These are phyloP conservation scores for Thysanoteuthis rhombus DNA, from an alignment of 2,888 invertebrate genomes.

Conservation along the genomic window DNA sequence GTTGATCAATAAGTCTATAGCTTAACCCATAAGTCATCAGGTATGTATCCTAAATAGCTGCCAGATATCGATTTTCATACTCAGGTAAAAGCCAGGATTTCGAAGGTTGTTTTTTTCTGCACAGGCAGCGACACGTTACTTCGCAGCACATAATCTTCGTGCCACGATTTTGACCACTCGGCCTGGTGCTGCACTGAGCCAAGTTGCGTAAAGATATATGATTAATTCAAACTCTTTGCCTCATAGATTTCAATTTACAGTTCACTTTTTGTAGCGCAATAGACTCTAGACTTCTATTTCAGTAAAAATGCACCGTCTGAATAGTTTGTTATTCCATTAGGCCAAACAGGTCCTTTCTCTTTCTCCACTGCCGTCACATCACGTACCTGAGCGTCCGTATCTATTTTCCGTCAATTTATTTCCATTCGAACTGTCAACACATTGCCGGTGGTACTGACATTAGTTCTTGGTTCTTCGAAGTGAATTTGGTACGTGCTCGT, in stretches of 20 bases:
- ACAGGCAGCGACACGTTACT: too few relatives aligned
- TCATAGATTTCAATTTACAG: not conserved
- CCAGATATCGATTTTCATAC: too few relatives aligned
- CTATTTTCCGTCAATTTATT: not conserved
- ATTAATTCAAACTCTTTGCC: not conserved
- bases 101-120: too few relatives aligned
- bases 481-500: not conserved
- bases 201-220: not conserved
- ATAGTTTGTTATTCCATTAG: not conserved
- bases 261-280: not conserved
- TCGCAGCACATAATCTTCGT: too few relatives aligned
- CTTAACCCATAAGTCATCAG: too few relatives aligned
- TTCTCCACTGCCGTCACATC: not conserved
- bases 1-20: too few relatives aligned
- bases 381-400: not conserved
- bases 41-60: too few relatives aligned
- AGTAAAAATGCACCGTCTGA: not conserved
- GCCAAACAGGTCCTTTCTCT: accelerated
- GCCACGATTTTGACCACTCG: too few relatives aligned
- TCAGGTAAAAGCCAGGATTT: too few relatives aligned
- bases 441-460: not conserved
- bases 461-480: not conserved
- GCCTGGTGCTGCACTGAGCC: too few relatives aligned
- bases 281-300: not conserved
- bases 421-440: not conserved